phyloP scores from a whole-genome alignment of 2,797 vertebrate species.

The Rhinella marina region DNA sequence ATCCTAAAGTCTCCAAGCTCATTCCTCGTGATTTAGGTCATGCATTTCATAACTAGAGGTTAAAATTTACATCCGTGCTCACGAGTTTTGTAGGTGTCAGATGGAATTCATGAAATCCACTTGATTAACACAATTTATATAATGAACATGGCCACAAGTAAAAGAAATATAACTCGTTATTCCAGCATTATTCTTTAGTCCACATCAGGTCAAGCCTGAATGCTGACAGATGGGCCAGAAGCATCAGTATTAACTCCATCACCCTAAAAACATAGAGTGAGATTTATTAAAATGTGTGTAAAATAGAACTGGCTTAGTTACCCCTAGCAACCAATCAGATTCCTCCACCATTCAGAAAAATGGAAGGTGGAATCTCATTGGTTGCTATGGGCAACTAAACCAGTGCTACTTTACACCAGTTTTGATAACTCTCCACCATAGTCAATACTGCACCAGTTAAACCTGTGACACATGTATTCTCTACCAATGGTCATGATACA shows the following conservation, averaged over 20 bases:
- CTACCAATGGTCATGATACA: neutral
- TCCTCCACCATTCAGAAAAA: no score
- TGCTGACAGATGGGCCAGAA: neutral
- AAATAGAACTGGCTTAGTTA: no score
- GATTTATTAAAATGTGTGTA: no score
- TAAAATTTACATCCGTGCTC: slow-evolving; percentile 19
- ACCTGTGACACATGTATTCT: no score
- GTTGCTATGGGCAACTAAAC: no score
- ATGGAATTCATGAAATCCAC: slow-evolving; percentile 25
- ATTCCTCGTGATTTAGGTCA: slow-evolving; percentile 38
- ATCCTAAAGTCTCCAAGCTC: neutral
- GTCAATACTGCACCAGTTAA: no score
- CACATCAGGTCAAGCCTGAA: neutral
- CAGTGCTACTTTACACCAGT: no score
- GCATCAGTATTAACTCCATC: neutral
- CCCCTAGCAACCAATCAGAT: no score
- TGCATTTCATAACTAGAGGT: slow-evolving; percentile 41
- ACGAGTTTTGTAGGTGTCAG: slow-evolving; percentile 35
- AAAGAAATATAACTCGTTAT: slow-evolving; percentile 6
- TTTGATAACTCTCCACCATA: neutral
- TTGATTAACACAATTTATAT: slow-evolving; percentile 52
- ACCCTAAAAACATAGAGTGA: neutral
- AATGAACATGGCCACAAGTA: slow-evolving; percentile 51
- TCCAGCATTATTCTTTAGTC: slow-evolving; percentile 26
- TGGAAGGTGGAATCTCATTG: no score